These are phyloP conservation scores for Spilarctia lutea DNA, from an alignment of 2,888 invertebrate genomes.

Conservation along the genomic window DNA sequence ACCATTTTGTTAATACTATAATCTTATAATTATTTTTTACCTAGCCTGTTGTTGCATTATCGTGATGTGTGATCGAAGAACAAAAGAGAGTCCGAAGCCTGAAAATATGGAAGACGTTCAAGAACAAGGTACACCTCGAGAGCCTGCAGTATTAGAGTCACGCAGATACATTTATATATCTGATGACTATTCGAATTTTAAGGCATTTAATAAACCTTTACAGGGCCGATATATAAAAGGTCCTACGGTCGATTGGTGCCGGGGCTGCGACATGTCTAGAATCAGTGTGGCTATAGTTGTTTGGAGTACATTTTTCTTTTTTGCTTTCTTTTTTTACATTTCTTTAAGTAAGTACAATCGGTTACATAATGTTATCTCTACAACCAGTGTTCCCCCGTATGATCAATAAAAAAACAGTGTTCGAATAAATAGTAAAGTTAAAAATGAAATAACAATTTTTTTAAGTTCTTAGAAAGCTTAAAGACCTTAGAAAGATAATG, in stretches of 20 bases:
- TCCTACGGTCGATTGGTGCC: constrained; percentile 10
- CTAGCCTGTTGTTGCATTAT: neutral
- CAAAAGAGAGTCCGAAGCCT: constrained; percentile 1
- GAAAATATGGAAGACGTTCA: constrained; percentile 1
- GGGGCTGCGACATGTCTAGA: constrained; percentile 23
- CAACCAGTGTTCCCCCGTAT: neutral
- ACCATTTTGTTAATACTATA: neutral
- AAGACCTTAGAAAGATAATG: neutral
- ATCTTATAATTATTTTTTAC: neutral
- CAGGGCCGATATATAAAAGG: neutral
- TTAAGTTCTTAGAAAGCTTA: neutral
- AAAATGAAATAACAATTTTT: neutral
- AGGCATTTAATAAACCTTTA: neutral
- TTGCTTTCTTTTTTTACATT: constrained; percentile 12
- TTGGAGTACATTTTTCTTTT: constrained; percentile 14
- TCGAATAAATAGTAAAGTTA: neutral
- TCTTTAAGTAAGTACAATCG: neutral
- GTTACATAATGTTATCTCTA: neutral
- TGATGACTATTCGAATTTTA: neutral
- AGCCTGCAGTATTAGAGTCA: neutral
- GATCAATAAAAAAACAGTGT: neutral
- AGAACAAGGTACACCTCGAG: neutral
- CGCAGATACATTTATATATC: neutral
- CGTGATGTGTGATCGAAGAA: neutral
- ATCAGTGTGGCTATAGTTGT: constrained; percentile 8